Percentiles rank a stretch among this genome's conserved stretches.
These are phyloP conservation scores for Apostichopus parvimensis DNA, from an alignment of 35 echinoderm and acorn worm genomes.

Conservation along the genomic window DNA sequence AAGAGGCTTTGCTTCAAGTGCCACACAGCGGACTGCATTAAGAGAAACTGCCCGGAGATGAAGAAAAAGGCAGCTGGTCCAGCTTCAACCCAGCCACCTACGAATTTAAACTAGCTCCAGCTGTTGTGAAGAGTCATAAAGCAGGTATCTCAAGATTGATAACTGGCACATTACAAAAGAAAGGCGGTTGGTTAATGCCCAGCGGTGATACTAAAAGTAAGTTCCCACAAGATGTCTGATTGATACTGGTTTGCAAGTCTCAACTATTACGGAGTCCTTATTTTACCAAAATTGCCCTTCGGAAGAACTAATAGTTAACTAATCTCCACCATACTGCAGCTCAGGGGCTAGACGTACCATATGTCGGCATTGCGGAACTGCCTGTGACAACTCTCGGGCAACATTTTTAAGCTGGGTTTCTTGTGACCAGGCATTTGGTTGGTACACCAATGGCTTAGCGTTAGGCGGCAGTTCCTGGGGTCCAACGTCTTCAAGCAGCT, in stretches of 20 bases:
- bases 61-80: neutral
- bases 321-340: no score
- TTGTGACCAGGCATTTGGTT: neutral
- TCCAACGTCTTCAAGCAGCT: constrained; percentile 2
- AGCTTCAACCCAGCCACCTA: no score
- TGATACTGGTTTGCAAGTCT: constrained; percentile 23
- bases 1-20: constrained; percentile 35
- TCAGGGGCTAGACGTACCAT: constrained; percentile 52
- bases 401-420: constrained; percentile 5
- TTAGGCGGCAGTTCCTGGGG: neutral
- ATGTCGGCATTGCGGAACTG: constrained; percentile 39
- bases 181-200: neutral
- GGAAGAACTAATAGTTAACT: neutral
- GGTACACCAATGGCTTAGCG: neutral
- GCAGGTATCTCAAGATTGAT: neutral
- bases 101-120: constrained; percentile 50
- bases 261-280: constrained; percentile 21
- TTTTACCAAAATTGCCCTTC: neutral
- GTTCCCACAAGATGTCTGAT: constrained; percentile 1
- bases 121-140: constrained; percentile 53
- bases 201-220: constrained; percentile 1
- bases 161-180: neutral
- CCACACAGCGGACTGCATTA: constrained; percentile 15
- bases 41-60: constrained; percentile 50
- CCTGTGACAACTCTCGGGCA: constrained; percentile 9